These are phyloP conservation scores for Oscheius myriophilus DNA, from an alignment of 2,888 invertebrate species.

Conservation along the genomic window DNA sequence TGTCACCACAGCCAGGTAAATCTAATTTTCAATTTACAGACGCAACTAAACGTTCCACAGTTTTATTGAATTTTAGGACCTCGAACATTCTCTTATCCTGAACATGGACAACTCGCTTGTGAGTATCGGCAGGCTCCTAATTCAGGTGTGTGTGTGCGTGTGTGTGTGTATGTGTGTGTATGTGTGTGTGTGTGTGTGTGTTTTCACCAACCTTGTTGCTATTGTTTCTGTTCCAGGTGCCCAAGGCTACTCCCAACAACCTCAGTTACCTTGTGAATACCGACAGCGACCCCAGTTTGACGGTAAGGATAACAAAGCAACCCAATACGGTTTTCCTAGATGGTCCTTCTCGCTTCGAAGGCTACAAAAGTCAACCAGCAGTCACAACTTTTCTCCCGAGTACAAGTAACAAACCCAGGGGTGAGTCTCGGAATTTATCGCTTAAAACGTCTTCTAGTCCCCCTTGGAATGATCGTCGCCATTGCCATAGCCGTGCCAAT, in stretches of 20 bases:
- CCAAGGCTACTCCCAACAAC: constrained; percentile 8
- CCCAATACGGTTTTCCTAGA: background rate
- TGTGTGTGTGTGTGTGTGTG: too few species aligned
- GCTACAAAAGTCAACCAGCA: constrained; percentile 26
- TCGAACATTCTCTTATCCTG: background rate
- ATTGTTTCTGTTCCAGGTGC: background rate
- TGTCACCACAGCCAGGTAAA: too few species aligned
- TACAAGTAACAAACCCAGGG: constrained; percentile 39
- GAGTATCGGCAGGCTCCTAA: constrained; percentile 31
- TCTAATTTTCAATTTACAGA: background rate
- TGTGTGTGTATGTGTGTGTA: too few species aligned
- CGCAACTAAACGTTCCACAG: background rate
- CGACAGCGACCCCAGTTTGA: constrained; percentile 9
- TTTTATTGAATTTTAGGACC: background rate
- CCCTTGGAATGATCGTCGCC: constrained; percentile 57
- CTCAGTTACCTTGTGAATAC: constrained; percentile 12
- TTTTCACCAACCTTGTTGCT: too few species aligned
- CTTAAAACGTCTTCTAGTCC: constrained; percentile 45
- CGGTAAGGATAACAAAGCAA: background rate
- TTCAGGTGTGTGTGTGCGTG: constrained; percentile 18
- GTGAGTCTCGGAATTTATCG: constrained; percentile 16
- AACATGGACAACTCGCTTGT: constrained; percentile 33
- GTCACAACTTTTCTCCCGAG: constrained; percentile 41
- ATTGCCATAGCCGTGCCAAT: constrained; percentile 61
- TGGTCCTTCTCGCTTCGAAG: background rate